Conservation (phyloP, 2,888 invertebrate genomes). For the Lasioglossum morio region DNA sequence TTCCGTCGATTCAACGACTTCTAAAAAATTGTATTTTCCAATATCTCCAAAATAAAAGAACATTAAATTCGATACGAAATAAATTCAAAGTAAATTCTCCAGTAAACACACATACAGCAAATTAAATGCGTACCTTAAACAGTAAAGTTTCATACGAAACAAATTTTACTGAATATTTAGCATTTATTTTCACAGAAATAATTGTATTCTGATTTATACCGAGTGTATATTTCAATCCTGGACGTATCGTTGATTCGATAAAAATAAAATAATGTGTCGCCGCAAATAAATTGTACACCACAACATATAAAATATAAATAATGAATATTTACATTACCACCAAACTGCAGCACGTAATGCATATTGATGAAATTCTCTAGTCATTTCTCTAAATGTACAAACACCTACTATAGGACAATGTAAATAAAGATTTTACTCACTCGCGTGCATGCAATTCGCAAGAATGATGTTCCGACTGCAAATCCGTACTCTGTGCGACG, state of each 20-base stretch:
- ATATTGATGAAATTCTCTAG: background rate
- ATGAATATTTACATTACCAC: too few species aligned
- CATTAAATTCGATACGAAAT: too few species aligned
- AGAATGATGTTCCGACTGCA: conserved; percentile 5
- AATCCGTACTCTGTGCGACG: conserved; percentile 2
- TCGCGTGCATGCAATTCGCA: background rate
- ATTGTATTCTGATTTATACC: background rate
- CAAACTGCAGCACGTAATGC: too few species aligned
- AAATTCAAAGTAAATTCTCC: too few species aligned
- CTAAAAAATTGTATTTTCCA: too few species aligned
- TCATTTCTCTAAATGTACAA: background rate
- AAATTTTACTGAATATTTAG: background rate
- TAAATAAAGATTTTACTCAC: background rate
- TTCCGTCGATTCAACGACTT: too few species aligned
- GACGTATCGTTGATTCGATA: background rate
- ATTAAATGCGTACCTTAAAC: background rate
- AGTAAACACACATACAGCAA: background rate
- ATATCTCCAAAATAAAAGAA: too few species aligned
- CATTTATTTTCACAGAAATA: background rate
- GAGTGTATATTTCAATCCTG: background rate
- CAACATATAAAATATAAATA: background rate
- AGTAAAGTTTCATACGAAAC: background rate
- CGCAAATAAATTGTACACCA: background rate
- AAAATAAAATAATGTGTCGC: background rate
- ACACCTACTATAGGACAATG: background rate